Conservation (phyloP, 1,140 invertebrate genomes). For the Calliopsis andreniformis region DNA sequence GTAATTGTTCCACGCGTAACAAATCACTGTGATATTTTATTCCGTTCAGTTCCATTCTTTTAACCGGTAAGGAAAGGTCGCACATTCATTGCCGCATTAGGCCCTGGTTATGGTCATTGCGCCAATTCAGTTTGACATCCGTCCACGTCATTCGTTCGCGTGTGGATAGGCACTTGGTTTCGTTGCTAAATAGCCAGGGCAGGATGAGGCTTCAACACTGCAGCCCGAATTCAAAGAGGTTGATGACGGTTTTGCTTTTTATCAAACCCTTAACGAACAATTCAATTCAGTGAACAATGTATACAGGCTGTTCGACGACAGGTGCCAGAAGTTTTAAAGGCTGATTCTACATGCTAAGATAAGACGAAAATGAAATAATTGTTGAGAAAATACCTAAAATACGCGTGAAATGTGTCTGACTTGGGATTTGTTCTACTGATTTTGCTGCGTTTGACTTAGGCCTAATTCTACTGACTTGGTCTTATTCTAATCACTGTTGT, state of each 20-base stretch:
- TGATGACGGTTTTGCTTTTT: conserved; percentile 10
- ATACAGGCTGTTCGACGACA: too few relatives aligned
- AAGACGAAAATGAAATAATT: too few relatives aligned
- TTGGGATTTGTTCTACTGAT: too few relatives aligned
- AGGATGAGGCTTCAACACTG: conserved; percentile 14
- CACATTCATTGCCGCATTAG: conserved; percentile 60
- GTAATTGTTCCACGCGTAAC: neutral
- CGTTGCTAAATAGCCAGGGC: conserved; percentile 45
- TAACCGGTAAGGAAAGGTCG: conserved; percentile 54
- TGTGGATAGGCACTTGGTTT: conserved; percentile 59
- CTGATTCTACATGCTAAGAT: too few relatives aligned
- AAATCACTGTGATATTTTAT: neutral
- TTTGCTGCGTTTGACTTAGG: too few relatives aligned
- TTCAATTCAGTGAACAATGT: neutral
- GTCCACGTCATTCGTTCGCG: conserved; percentile 62
- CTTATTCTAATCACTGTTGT: too few relatives aligned
- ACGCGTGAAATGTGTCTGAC: too few relatives aligned
- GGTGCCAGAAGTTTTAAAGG: too few relatives aligned
- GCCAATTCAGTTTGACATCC: conserved; percentile 69
- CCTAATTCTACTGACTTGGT: too few relatives aligned
- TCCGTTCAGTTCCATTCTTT: conserved; percentile 34
- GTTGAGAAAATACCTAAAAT: too few relatives aligned
- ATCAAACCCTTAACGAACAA: neutral
- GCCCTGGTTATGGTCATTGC: conserved; percentile 66
- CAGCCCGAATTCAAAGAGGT: conserved; percentile 3